Evolutionary conservation across 2,113 vertebrate species (phyloP).

Genomic region (Mirounga angustirostris): DNA sequence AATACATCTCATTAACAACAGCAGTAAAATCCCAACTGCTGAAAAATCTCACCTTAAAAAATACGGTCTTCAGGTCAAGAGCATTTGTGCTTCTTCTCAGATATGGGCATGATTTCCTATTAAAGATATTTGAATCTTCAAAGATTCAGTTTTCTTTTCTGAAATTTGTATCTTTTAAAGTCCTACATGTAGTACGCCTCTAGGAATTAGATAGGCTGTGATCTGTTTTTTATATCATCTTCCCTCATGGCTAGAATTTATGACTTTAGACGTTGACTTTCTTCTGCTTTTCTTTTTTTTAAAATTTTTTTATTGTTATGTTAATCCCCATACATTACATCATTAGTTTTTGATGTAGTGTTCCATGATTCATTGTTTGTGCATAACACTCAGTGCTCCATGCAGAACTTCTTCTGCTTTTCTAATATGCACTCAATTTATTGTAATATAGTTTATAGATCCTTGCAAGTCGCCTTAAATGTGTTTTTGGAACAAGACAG

Average conservation of each 20-base stretch:
- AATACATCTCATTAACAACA: neutral
- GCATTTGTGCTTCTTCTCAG: neutral
- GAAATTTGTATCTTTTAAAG: neutral
- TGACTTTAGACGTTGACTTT: neutral
- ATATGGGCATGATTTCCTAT: neutral
- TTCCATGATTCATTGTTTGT: too few relatives aligned
- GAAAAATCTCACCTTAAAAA: neutral
- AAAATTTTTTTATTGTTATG: too few relatives aligned
- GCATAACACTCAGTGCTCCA: too few relatives aligned
- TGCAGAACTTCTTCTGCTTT: neutral
- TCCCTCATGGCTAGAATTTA: neutral
- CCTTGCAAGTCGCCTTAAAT: neutral
- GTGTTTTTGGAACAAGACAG: neutral
- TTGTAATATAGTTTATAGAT: neutral
- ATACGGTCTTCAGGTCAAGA: neutral
- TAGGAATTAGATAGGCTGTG: neutral
- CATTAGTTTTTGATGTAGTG: too few relatives aligned
- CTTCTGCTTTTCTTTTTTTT: neutral
- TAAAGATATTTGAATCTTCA: neutral
- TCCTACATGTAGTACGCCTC: neutral
- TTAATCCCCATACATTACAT: too few relatives aligned
- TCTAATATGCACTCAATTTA: neutral
- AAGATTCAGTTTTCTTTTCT: neutral
- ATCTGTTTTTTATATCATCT: neutral
- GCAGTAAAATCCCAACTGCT: neutral